Conservation (phyloP, 2,888 invertebrate genomes). For the Ochlodes sylvanus region DNA sequence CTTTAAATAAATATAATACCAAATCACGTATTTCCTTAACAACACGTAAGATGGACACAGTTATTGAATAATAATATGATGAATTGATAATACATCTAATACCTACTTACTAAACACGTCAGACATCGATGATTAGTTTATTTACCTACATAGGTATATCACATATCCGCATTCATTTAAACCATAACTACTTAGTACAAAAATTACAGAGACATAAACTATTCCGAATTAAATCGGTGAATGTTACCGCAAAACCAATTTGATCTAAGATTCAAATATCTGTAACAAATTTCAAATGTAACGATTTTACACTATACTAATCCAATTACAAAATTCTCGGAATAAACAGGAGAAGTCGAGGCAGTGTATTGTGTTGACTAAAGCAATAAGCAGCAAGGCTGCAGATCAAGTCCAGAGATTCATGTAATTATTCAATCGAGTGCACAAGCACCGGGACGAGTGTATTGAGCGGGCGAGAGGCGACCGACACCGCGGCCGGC, state of each 20-base stretch:
- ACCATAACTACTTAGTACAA: too few relatives aligned
- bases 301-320: too few relatives aligned
- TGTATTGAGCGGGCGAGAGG: conserved; percentile 33
- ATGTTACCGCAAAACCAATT: too few relatives aligned
- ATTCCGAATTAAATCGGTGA: too few relatives aligned
- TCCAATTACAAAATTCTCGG: conserved; percentile 1
- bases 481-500: conserved; percentile 37
- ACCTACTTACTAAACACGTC: too few relatives aligned
- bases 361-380: conserved; percentile 39
- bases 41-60: not conserved
- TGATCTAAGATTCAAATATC: too few relatives aligned
- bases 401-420: conserved; percentile 65
- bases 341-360: conserved; percentile 9
- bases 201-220: too few relatives aligned
- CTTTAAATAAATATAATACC: not conserved
- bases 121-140: too few relatives aligned
- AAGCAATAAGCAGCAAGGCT: conserved; percentile 64
- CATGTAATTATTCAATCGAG: conserved; percentile 79
- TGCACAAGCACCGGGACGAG: conserved; percentile 66
- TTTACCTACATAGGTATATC: too few relatives aligned
- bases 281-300: not conserved
- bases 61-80: not conserved
- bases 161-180: too few relatives aligned
- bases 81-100: not conserved
- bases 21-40: conserved; percentile 1